Conservation (phyloP, 2,888 invertebrate species). For the Yponomeuta evonymella region DNA sequence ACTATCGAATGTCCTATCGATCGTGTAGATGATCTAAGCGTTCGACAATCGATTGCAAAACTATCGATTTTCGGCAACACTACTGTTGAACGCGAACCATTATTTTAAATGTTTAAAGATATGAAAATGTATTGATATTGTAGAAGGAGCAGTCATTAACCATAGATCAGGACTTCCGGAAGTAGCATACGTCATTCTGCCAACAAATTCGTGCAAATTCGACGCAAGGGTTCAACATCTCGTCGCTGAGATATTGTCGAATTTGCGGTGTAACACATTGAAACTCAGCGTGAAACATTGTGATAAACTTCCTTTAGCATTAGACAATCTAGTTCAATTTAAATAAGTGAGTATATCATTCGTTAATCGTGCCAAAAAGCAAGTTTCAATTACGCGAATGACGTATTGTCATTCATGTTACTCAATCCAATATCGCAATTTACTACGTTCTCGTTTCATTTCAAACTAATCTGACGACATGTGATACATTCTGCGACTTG, state of each 20-base stretch:
- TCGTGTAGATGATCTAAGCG: no score
- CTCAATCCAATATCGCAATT: constrained; percentile 60
- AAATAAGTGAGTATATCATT: constrained; percentile 63
- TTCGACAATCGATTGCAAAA: no score
- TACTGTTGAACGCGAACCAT: no score
- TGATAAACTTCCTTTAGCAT: constrained; percentile 66
- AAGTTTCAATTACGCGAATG: constrained; percentile 58
- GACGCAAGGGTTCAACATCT: constrained; percentile 37
- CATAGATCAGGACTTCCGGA: constrained; percentile 57
- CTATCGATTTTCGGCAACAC: no score
- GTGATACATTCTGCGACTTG: constrained; percentile 28
- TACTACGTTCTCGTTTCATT: constrained; percentile 41
- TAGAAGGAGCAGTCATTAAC: constrained; percentile 5
- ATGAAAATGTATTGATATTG: neutral
- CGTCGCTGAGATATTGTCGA: constrained; percentile 52
- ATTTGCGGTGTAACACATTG: constrained; percentile 61
- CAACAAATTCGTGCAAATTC: constrained; percentile 50
- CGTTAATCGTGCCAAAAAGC: constrained; percentile 34
- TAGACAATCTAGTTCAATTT: constrained; percentile 68
- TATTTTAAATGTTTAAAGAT: neutral
- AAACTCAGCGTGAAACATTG: constrained; percentile 64
- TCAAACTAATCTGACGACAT: constrained; percentile 34
- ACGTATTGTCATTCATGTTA: constrained; percentile 67
- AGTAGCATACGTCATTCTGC: constrained; percentile 69
- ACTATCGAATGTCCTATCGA: no score